Evolutionary conservation across 2,797 vertebrate genomes (phyloP).

Genomic region (Danio tinwini): DNA sequence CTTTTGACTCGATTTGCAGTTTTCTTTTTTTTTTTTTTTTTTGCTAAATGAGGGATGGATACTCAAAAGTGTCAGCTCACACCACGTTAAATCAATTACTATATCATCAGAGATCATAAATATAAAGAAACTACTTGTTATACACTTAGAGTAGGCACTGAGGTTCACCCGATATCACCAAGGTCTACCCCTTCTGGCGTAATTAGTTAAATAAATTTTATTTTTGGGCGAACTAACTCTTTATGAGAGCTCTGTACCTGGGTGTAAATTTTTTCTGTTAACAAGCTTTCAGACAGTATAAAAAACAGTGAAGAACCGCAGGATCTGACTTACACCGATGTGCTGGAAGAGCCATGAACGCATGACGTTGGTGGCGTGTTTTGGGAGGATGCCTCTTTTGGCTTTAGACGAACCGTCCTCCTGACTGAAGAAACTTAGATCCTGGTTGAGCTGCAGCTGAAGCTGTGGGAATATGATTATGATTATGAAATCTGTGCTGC

Average conservation of each 20-base stretch:
- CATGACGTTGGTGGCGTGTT: slow-evolving; percentile 89
- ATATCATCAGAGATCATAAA: too few relatives aligned
- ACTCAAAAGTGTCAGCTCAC: too few relatives aligned
- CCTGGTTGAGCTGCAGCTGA: slow-evolving; percentile 87
- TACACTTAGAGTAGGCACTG: too few relatives aligned
- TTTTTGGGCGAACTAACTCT: too few relatives aligned
- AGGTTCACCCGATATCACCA: not conserved
- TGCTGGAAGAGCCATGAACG: slow-evolving; percentile 91
- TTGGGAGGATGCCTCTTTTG: slow-evolving; percentile 87
- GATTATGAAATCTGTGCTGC: not conserved
- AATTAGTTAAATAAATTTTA: too few relatives aligned
- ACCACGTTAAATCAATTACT: too few relatives aligned
- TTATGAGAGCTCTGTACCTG: not conserved
- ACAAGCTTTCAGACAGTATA: not conserved
- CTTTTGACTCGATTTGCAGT: too few relatives aligned
- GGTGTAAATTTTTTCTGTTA: not conserved
- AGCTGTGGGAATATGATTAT: slow-evolving; percentile 80
- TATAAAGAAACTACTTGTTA: too few relatives aligned
- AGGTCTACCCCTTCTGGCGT: too few relatives aligned
- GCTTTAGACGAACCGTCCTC: slow-evolving; percentile 86
- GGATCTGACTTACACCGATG: slow-evolving; percentile 82
- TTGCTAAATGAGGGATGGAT: too few relatives aligned
- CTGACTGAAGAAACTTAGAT: slow-evolving; percentile 86
- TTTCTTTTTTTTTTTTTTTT: too few relatives aligned
- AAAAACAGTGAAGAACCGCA: not conserved